A percentile compares a stretch with the other conserved stretches of the same genome.
Evolutionary conservation across 2,888 invertebrate species (phyloP).

Genomic region (Myopa testacea): DNA sequence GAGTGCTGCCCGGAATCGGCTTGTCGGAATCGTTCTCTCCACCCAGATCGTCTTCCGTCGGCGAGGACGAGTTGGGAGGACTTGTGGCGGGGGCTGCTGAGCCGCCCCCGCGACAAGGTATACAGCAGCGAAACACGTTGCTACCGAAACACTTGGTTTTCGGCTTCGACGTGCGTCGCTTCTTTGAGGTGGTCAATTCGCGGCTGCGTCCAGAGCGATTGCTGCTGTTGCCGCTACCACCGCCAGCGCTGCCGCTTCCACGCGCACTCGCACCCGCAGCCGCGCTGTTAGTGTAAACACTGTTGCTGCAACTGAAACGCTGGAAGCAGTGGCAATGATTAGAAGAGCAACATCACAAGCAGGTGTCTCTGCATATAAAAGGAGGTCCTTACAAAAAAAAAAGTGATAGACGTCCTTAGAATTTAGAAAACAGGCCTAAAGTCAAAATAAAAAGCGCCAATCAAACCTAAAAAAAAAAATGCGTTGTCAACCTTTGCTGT

Average conservation of each 20-base stretch:
- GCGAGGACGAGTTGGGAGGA: slow-evolving; percentile 68
- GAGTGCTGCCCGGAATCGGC: slow-evolving; percentile 23
- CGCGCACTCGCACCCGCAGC: slow-evolving; percentile 55
- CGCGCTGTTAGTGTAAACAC: slow-evolving; percentile 48
- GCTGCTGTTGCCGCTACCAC: slow-evolving; percentile 48
- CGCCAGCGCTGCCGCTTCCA: slow-evolving; percentile 44
- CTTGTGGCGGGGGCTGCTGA: slow-evolving; percentile 74
- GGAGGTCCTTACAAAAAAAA: neutral
- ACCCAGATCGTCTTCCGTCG: slow-evolving; percentile 57
- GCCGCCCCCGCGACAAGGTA: slow-evolving; percentile 86
- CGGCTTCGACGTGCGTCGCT: slow-evolving; percentile 62
- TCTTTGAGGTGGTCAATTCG: slow-evolving; percentile 47
- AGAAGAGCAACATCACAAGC: neutral
- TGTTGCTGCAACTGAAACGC: slow-evolving; percentile 55
- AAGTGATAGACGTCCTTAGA: neutral
- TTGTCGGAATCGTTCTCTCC: slow-evolving; percentile 18
- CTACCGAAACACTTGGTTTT: slow-evolving; percentile 70
- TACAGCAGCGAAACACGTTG: slow-evolving; percentile 85
- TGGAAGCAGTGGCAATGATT: slow-evolving; percentile 41
- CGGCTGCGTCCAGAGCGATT: slow-evolving; percentile 46
- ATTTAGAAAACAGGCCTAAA: neutral
- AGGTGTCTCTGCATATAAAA: neutral
- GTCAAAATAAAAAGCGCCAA: slow-evolving; percentile 3
- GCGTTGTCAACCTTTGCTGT: slow-evolving; percentile 47
- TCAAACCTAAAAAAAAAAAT: slow-evolving; percentile 3